Conservation (phyloP, 53 echinoderm and acorn worm genomes). For the Zoroaster sp. region DNA sequence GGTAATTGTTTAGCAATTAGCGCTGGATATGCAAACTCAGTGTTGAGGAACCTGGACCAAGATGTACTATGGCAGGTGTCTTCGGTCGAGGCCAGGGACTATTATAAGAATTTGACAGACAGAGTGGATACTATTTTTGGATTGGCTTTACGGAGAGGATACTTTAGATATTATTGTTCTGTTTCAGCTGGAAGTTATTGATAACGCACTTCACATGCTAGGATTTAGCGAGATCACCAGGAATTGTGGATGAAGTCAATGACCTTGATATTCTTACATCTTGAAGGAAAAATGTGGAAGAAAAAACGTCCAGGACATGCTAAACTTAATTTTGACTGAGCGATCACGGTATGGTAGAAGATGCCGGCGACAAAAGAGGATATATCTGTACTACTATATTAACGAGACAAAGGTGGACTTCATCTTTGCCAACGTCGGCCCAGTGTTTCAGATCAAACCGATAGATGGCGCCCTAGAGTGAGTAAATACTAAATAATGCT, state of each 20-base stretch:
- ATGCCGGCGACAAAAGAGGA: conserved; percentile 28
- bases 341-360: conserved; percentile 80
- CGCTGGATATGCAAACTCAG: too few relatives aligned
- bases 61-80: conserved; percentile 26
- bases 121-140: conserved; percentile 68
- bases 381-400: conserved; percentile 81
- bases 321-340: conserved; percentile 78
- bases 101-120: conserved; percentile 22
- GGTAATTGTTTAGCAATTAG: too few relatives aligned
- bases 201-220: conserved; percentile 61
- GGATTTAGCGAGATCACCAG: conserved; percentile 56
- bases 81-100: not conserved
- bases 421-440: conserved; percentile 71
- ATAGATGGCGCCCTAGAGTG: conserved; percentile 58
- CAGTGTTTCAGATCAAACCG: conserved; percentile 74
- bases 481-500: too few relatives aligned
- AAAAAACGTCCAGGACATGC: conserved; percentile 35
- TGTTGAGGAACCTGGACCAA: too few relatives aligned
- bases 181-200: conserved; percentile 75
- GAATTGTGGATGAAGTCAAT: conserved; percentile 69
- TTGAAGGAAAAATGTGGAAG: conserved; percentile 57
- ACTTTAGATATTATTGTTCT: conserved; percentile 80
- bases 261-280: conserved; percentile 71
- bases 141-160: conserved; percentile 75
- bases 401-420: conserved; percentile 74